Percentiles rank a stretch among this genome's conserved stretches.
Evolutionary conservation across 2,888 invertebrate species (phyloP).

Genomic region (Macaria liturata): DNA sequence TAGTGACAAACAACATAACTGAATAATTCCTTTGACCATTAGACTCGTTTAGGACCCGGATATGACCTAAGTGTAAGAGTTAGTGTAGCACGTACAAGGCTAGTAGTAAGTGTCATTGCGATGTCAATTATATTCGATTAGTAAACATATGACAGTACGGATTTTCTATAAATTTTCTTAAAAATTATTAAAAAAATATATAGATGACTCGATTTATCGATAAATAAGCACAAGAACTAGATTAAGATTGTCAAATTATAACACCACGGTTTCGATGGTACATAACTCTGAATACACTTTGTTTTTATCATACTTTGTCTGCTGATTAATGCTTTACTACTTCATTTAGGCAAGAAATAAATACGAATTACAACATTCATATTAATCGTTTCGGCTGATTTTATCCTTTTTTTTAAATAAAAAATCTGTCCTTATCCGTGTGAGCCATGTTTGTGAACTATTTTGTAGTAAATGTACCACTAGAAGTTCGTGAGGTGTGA

Average conservation of each 20-base stretch:
- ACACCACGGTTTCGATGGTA: slow-evolving; percentile 49
- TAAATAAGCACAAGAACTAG: slow-evolving; percentile 48
- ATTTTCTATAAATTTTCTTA: slow-evolving; percentile 73
- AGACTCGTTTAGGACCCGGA: slow-evolving; percentile 67
- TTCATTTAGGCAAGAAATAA: too few relatives aligned
- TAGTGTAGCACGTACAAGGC: slow-evolving; percentile 78
- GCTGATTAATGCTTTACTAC: too few relatives aligned
- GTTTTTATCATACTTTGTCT: too few relatives aligned
- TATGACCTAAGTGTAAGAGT: slow-evolving; percentile 67
- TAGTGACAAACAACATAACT: slow-evolving; percentile 36
- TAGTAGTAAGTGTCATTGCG: slow-evolving; percentile 81
- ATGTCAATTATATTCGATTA: slow-evolving; percentile 83
- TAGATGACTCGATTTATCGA: slow-evolving; percentile 45
- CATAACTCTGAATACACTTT: background rate
- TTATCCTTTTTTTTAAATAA: too few relatives aligned
- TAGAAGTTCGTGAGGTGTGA: slow-evolving; percentile 39
- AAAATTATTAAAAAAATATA: slow-evolving; percentile 48
- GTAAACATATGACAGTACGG: slow-evolving; percentile 70
- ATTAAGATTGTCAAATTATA: slow-evolving; percentile 36
- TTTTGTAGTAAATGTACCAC: slow-evolving; percentile 32
- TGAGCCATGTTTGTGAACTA: too few relatives aligned
- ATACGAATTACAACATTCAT: too few relatives aligned
- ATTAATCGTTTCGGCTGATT: too few relatives aligned
- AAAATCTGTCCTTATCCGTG: too few relatives aligned
- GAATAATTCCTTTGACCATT: slow-evolving; percentile 47